Percentiles rank a stretch among this genome's conserved stretches.
Evolutionary conservation across 2,888 invertebrate species (phyloP).

Genomic region (Oligia latruncula): DNA sequence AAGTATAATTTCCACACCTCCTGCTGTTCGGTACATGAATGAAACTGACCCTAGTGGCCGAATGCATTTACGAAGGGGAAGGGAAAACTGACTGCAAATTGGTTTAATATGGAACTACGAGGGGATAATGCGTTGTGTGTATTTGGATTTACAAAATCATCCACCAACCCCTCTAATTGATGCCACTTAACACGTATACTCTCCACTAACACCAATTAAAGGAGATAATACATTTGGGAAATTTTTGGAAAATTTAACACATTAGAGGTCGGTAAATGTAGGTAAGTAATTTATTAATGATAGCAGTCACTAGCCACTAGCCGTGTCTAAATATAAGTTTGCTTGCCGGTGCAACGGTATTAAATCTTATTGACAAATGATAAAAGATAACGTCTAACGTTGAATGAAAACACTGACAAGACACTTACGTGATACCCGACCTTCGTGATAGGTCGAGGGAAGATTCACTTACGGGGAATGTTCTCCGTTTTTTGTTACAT

Average conservation of each 20-base stretch:
- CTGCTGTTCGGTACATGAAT: not conserved
- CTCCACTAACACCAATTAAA: not conserved
- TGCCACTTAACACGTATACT: not conserved
- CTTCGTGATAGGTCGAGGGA: not conserved
- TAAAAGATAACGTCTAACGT: conserved; percentile 29
- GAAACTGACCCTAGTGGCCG: not conserved
- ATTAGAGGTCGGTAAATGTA: not conserved
- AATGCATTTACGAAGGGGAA: conserved; percentile 5
- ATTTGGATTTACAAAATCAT: not conserved
- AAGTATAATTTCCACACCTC: conserved; percentile 9
- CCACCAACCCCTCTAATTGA: not conserved
- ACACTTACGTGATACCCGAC: not conserved
- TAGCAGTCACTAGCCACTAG: not conserved
- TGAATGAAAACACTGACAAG: conserved; percentile 30
- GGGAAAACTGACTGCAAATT: conserved; percentile 1
- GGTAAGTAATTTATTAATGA: not conserved
- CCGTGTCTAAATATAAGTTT: not conserved
- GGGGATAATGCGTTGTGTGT: not conserved
- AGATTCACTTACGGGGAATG: not conserved
- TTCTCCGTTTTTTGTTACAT: not conserved
- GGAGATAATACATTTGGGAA: not conserved
- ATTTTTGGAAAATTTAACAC: not conserved
- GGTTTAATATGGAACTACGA: not conserved
- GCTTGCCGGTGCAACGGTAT: not conserved
- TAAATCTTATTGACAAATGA: conserved; percentile 23